These are phyloP conservation scores for Ips nitidus DNA, from an alignment of 1,140 invertebrate species.

Conservation along the genomic window DNA sequence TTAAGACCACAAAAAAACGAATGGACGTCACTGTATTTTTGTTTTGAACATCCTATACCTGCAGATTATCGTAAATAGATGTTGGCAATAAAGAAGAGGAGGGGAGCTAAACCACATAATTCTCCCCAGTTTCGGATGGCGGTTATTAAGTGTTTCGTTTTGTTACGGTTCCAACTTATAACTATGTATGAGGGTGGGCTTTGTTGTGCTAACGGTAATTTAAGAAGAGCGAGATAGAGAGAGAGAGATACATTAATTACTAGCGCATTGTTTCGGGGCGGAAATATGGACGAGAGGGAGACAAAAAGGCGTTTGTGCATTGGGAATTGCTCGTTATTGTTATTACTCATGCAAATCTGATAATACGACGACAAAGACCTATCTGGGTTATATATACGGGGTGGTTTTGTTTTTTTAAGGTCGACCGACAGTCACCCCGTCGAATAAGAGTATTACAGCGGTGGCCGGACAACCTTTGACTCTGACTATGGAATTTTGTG, in stretches of 20 bases:
- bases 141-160: constrained; percentile 14
- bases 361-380: too few species aligned
- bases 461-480: constrained; percentile 58
- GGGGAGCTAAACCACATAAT: constrained; percentile 4
- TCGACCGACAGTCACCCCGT: constrained; percentile 54
- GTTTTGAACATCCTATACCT: too few species aligned
- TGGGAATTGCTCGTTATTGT: constrained; percentile 1
- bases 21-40: too few species aligned
- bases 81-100: constrained; percentile 3
- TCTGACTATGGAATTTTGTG: constrained; percentile 59
- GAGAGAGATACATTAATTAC: constrained; percentile 5
- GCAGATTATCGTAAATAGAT: too few species aligned
- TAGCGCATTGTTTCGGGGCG: constrained; percentile 1
- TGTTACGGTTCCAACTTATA: constrained; percentile 11
- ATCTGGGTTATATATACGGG: too few species aligned
- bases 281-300: background rate
- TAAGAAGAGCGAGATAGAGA: background rate
- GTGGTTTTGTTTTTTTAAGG: constrained; percentile 45
- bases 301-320: background rate
- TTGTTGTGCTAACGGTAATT: constrained; percentile 8
- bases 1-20: too few species aligned
- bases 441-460: constrained; percentile 56
- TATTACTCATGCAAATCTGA: background rate
- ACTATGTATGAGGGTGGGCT: constrained; percentile 9
- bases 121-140: background rate